phyloP scores from a whole-genome alignment of 1,140 invertebrate genomes.

The Stenopsyche tienmushanensis region DNA sequence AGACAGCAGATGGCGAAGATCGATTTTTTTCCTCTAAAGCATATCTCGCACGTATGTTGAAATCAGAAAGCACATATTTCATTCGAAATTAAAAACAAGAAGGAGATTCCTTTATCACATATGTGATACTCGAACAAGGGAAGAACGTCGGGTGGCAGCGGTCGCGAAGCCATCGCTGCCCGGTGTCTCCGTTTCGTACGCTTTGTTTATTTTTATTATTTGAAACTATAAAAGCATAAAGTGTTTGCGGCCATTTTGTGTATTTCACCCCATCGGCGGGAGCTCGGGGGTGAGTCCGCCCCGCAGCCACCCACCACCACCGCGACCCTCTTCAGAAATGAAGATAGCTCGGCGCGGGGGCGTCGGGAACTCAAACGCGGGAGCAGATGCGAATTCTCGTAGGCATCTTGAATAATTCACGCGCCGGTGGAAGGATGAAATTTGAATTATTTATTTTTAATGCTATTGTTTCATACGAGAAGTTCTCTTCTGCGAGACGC shows the following conservation, averaged over 20 bases:
- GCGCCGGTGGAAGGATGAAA: slow-evolving; percentile 34
- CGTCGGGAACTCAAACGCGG: background rate
- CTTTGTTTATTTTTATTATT: slow-evolving; percentile 39
- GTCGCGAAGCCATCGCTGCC: slow-evolving; percentile 8
- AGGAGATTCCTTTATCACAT: background rate
- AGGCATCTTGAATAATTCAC: slow-evolving; percentile 41
- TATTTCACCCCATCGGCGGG: slow-evolving; percentile 4
- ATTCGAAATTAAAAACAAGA: background rate
- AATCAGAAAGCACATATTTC: no score
- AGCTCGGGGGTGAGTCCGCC: background rate
- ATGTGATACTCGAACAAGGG: background rate
- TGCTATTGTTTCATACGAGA: slow-evolving; percentile 21
- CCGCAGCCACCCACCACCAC: slow-evolving; percentile 6
- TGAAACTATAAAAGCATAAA: slow-evolving; percentile 41
- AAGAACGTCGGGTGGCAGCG: background rate
- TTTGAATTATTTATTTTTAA: slow-evolving; percentile 43
- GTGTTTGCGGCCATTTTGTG: slow-evolving; percentile 40
- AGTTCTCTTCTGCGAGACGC: no score
- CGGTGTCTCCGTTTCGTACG: slow-evolving; percentile 11
- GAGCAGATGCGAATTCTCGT: slow-evolving; percentile 42
- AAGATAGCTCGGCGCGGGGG: slow-evolving; percentile 28
- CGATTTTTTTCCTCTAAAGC: no score
- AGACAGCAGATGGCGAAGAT: no score
- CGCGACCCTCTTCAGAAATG: slow-evolving; percentile 28
- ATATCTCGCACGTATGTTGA: no score